phyloP scores from a whole-genome alignment of 2,888 invertebrate genomes.

The Physocephala rufipes region DNA sequence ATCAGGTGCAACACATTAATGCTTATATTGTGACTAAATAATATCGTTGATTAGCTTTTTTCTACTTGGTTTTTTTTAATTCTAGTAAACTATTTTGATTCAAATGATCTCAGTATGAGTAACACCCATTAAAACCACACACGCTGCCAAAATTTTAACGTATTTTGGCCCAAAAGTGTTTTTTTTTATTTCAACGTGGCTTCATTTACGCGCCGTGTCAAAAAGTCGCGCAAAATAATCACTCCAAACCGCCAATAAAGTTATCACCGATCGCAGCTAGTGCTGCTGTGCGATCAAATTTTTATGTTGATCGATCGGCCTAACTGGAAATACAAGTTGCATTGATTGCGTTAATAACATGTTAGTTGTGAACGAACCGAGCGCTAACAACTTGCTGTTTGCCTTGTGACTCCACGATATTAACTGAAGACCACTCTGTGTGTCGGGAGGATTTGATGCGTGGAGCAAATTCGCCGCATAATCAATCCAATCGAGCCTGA shows the following conservation, averaged over 20 bases:
- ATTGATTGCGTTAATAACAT: slow-evolving; percentile 1
- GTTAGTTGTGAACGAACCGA: slow-evolving; percentile 38
- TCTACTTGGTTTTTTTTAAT: too few species aligned
- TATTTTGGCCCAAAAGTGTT: too few species aligned
- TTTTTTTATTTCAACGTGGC: neutral
- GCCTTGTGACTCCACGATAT: slow-evolving; percentile 67
- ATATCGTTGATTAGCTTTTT: too few species aligned
- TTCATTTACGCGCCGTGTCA: neutral
- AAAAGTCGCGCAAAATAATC: neutral
- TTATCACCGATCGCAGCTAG: too few species aligned
- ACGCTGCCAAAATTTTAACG: too few species aligned
- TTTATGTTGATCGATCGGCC: slow-evolving; percentile 6
- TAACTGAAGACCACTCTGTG: slow-evolving; percentile 67
- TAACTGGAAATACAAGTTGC: slow-evolving; percentile 49
- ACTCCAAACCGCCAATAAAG: neutral
- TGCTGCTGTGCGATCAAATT: neutral
- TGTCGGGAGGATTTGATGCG: slow-evolving; percentile 61
- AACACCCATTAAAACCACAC: too few species aligned
- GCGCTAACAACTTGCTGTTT: slow-evolving; percentile 59
- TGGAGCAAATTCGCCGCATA: slow-evolving; percentile 52
- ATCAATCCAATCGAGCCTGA: slow-evolving; percentile 31
- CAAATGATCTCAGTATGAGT: too few species aligned
- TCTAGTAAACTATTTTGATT: too few species aligned
- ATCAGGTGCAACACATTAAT: too few species aligned
- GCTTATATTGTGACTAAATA: too few species aligned